Base-by-base conservation (phyloP, 2,888 invertebrate species). In the Esperia sulphurella region DNA sequence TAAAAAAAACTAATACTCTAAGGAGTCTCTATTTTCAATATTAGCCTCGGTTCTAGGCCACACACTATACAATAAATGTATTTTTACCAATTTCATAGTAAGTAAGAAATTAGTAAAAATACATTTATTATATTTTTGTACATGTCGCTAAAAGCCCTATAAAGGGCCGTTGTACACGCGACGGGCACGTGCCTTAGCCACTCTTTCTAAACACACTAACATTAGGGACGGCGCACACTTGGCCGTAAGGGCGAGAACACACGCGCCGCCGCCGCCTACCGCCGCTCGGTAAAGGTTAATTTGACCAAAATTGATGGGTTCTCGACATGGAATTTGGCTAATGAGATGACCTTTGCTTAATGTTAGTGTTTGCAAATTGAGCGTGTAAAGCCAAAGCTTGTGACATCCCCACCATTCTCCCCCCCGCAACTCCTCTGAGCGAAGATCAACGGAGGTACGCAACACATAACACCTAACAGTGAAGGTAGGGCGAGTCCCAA, bases 101-200 rank as follows among this genome's bases (percentile, higher is more conserved):
- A n/a, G n/a, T 21, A 21, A 21, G 21, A 21, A 21, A 21, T 21
- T 21, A 21, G 3, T 21, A 5, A 21, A n/a, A 21, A 5, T 21
- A 21, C 21, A 21, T 21, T 21, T 3, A 21, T 3, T 14, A 35
- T 28, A 53, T n/a, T n/a, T n/a, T n/a, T 61, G 57, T 59, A 62
- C 68, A 67, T 64, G 58, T 59, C 46, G 52, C 63, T 71, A 74
- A 75, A 78, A 75, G 68, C 70, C 60, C 64, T 65, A 69, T 71
- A 67, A 75, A 69, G 69, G 72, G 71, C 64, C 61, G 65, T 58
- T 70, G 58, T 72, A 65, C 85, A 85, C 87, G 83, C 76, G 83
- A 53, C 78, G 47, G 47, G 49, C 82, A 78, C 84, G 83, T 79
- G 83, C 55, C 45, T 58, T 58, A 51, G 64, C 54, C 57, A 64